Conservation (phyloP, 2,797 vertebrate genomes). For the Lepus townsendii region DNA sequence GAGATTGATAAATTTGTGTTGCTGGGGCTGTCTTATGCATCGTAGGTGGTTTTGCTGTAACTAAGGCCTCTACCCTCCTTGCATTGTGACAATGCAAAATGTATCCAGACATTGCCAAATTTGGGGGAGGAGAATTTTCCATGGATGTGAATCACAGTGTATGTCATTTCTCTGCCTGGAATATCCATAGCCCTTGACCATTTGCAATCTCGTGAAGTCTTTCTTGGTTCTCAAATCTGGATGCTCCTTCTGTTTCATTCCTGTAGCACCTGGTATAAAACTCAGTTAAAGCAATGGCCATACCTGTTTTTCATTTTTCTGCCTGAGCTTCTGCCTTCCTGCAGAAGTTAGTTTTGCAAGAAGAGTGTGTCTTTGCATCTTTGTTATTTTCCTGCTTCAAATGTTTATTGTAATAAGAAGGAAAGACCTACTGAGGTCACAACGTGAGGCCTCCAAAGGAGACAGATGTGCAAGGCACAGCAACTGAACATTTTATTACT, state of each 20-base stretch:
- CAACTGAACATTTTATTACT: neutral
- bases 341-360: neutral
- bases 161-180: neutral
- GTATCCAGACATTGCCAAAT: neutral
- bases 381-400: neutral
- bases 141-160: neutral
- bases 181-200: accelerated
- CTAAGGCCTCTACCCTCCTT: neutral
- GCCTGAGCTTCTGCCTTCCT: neutral
- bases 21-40: neutral
- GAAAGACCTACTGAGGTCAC: neutral
- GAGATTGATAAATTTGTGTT: neutral
- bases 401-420: conserved; percentile 16
- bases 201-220: neutral
- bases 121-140: neutral
- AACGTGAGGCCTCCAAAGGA: neutral
- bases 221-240: neutral
- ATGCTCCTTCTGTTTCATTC: neutral
- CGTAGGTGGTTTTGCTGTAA: neutral
- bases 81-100: neutral
- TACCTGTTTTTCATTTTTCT: neutral
- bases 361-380: neutral
- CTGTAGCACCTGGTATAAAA: neutral
- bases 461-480: neutral
- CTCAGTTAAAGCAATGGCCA: neutral